phyloP scores from a whole-genome alignment of 2,113 vertebrate species.

The Elgaria multicarinata region DNA sequence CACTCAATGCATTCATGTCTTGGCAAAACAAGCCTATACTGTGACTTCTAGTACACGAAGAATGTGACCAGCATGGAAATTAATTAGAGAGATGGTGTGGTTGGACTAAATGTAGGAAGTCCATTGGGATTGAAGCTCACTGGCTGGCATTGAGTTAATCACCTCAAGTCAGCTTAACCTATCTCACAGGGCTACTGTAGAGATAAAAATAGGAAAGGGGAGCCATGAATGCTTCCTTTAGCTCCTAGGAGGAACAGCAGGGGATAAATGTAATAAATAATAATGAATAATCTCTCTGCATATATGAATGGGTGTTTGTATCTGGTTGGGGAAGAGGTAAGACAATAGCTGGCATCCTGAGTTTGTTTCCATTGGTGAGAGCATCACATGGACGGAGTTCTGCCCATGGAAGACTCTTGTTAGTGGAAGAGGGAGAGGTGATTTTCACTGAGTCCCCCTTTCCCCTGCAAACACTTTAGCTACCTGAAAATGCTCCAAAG shows the following conservation, averaged over 20 bases:
- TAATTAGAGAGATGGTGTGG: too few species aligned
- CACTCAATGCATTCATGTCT: not conserved
- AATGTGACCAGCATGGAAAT: not conserved
- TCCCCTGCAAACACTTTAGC: not conserved
- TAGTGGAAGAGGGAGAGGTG: too few species aligned
- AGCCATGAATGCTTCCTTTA: too few species aligned
- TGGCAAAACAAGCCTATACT: not conserved
- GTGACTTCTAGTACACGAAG: not conserved
- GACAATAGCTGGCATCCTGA: not conserved
- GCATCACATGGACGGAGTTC: too few species aligned
- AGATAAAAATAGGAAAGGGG: too few species aligned
- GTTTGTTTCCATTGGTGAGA: too few species aligned
- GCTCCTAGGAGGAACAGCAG: too few species aligned
- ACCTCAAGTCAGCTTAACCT: not conserved
- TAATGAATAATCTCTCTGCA: not conserved
- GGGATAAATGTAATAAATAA: too few species aligned
- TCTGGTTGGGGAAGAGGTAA: not conserved
- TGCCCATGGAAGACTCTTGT: too few species aligned
- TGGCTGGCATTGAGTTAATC: not conserved
- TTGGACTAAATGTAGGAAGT: too few species aligned
- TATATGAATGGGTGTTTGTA: not conserved
- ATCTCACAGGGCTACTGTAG: too few species aligned
- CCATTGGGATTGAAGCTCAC: not conserved
- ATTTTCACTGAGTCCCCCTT: too few species aligned
- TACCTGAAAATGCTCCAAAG: not conserved